Conservation (phyloP, 2,888 invertebrate species). For the Ctena decussata region DNA sequence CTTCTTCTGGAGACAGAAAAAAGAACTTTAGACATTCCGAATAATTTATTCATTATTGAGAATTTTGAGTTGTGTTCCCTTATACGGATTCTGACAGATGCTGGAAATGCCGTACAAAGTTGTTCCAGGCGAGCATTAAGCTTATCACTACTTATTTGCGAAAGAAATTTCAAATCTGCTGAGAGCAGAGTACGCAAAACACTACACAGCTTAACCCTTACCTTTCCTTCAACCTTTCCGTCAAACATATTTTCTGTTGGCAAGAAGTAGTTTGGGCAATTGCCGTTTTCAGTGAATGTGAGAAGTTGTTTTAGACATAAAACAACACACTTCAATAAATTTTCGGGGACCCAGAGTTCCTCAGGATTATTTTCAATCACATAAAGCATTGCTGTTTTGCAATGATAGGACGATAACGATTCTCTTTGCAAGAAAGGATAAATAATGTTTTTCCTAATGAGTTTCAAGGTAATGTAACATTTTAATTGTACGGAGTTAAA, state of each 20-base stretch:
- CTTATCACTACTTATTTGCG: no score
- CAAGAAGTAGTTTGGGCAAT: slow-evolving; percentile 34
- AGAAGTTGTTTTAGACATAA: not conserved
- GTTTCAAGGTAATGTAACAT: no score
- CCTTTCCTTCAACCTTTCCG: not conserved
- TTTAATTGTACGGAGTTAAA: slow-evolving; percentile 20
- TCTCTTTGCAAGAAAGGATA: not conserved
- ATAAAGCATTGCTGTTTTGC: slow-evolving; percentile 36
- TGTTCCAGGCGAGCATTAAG: no score
- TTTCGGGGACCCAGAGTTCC: slow-evolving; percentile 3
- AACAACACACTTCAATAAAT: not conserved
- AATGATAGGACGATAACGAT: slow-evolving; percentile 32
- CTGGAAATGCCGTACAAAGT: no score
- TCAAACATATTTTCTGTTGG: slow-evolving; percentile 30
- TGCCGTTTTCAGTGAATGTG: slow-evolving; percentile 5
- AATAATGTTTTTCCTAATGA: slow-evolving; percentile 28
- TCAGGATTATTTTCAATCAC: slow-evolving; percentile 2
- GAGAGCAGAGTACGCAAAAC: no score
- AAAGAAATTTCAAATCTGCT: no score
- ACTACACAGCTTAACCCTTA: no score
- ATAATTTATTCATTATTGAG: no score
- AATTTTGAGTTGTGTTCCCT: no score
- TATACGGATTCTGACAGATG: no score
- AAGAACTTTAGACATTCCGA: no score
- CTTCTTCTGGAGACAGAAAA: no score